phyloP scores from a whole-genome alignment of 2,797 vertebrate species.

The Pachyuromys duprasi region DNA sequence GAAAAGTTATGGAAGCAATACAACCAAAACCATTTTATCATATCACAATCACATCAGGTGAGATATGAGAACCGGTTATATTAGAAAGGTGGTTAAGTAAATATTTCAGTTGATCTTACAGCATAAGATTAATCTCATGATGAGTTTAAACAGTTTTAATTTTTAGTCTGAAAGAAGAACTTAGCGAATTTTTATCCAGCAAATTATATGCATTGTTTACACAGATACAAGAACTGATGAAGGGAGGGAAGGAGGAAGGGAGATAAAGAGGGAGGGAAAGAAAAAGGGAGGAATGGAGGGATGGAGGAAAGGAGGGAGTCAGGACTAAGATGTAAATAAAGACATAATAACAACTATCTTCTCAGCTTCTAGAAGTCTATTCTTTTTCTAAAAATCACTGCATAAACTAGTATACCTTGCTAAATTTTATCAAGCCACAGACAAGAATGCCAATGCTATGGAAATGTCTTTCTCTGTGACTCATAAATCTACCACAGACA shows the following conservation, averaged over 20 bases:
- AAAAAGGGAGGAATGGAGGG: not conserved
- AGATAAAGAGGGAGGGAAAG: not conserved
- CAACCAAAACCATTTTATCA: slow-evolving; percentile 37
- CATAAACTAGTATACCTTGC: not conserved
- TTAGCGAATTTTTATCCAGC: slow-evolving; percentile 47
- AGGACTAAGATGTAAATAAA: slow-evolving; percentile 54
- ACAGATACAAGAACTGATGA: not conserved
- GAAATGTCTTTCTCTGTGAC: slow-evolving; percentile 20
- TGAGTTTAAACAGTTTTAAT: slow-evolving; percentile 73
- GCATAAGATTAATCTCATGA: slow-evolving; percentile 74
- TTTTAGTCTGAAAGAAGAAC: slow-evolving; percentile 82
- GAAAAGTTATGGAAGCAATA: slow-evolving; percentile 45
- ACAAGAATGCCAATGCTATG: slow-evolving; percentile 18
- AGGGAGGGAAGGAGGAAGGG: not conserved
- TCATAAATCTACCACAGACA: not conserved
- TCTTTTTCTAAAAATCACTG: slow-evolving; percentile 19
- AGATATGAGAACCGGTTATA: slow-evolving; percentile 66
- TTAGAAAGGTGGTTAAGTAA: slow-evolving; percentile 79
- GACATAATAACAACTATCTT: slow-evolving; percentile 20
- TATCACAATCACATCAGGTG: slow-evolving; percentile 58
- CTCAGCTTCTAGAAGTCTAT: not conserved
- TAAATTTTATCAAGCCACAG: slow-evolving; percentile 41
- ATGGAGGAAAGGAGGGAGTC: not conserved
- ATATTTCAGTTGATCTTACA: slow-evolving; percentile 79
- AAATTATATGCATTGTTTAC: slow-evolving; percentile 50